A percentile compares a stretch with the other conserved stretches of the same genome.
Conservation (phyloP, 2,113 vertebrate species). For the Psilopsiagon aymara region DNA sequence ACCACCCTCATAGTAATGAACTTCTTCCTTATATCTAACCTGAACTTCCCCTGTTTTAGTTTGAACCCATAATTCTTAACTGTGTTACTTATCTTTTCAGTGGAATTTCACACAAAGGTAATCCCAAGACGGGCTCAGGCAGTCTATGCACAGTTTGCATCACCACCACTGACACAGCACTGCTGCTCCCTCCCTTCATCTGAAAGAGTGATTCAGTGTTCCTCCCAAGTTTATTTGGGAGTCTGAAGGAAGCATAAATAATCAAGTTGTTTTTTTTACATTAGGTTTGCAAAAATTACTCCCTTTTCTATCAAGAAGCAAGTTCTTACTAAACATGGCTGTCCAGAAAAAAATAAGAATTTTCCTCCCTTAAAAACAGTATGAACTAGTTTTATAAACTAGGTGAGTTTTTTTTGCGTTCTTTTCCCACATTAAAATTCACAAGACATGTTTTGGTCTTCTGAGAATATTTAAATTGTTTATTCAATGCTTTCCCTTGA, state of each 20-base stretch:
- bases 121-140: neutral
- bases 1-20: neutral
- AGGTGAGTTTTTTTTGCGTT: neutral
- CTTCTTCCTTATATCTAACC: neutral
- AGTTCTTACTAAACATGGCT: neutral
- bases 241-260: neutral
- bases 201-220: neutral
- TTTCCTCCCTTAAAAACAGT: neutral
- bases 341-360: neutral
- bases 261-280: neutral
- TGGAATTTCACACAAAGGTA: neutral
- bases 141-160: neutral
- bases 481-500: neutral
- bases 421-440: neutral
- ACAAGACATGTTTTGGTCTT: neutral
- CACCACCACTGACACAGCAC: neutral
- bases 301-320: neutral
- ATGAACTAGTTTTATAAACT: neutral
- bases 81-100: neutral
- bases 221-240: neutral
- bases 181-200: neutral
- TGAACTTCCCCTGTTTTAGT: neutral
- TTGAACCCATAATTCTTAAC: neutral
- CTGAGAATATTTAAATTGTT: neutral
- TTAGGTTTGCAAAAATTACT: neutral